phyloP scores from a whole-genome alignment of 1,140 invertebrate species.

The Teleopsis dalmanni region DNA sequence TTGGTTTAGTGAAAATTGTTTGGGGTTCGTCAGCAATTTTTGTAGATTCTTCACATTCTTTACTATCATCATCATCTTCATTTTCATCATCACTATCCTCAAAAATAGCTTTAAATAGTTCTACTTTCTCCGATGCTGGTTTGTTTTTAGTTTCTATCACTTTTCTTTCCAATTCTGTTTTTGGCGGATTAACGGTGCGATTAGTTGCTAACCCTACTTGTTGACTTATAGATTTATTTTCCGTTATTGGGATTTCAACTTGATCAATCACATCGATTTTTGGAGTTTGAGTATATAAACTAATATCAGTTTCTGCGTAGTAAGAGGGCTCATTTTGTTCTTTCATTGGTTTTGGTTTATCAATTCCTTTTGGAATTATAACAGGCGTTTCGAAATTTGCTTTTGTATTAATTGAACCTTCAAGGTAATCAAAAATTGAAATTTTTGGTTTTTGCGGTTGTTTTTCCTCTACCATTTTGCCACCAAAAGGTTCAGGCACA shows the following conservation, averaged over 20 bases:
- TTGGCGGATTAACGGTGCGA: too few relatives aligned
- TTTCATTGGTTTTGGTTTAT: conserved; percentile 16
- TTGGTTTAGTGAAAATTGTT: conserved; percentile 13
- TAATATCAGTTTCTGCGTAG: too few relatives aligned
- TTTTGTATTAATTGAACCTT: conserved; percentile 51
- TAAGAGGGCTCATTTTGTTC: too few relatives aligned
- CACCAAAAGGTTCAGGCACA: conserved; percentile 74
- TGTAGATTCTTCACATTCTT: too few relatives aligned
- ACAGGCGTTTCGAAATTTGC: conserved; percentile 47
- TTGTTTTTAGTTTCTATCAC: conserved; percentile 40
- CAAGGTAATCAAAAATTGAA: conserved; percentile 69
- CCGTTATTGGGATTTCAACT: too few relatives aligned
- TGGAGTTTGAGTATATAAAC: too few relatives aligned
- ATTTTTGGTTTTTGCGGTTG: conserved; percentile 50
- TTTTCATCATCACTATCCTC: conserved; percentile 47
- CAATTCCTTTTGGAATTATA: conserved; percentile 34
- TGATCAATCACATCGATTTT: too few relatives aligned
- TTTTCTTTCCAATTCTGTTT: conserved; percentile 28
- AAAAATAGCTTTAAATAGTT: conserved; percentile 56
- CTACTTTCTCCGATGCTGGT: conserved; percentile 48
- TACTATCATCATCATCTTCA: too few relatives aligned
- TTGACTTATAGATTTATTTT: too few relatives aligned
- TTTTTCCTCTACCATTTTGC: conserved; percentile 30
- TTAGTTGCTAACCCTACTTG: too few relatives aligned
- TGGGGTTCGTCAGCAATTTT: too few relatives aligned